Base-by-base conservation (phyloP, 2,888 invertebrate genomes). In the Limenitis camilla region DNA sequence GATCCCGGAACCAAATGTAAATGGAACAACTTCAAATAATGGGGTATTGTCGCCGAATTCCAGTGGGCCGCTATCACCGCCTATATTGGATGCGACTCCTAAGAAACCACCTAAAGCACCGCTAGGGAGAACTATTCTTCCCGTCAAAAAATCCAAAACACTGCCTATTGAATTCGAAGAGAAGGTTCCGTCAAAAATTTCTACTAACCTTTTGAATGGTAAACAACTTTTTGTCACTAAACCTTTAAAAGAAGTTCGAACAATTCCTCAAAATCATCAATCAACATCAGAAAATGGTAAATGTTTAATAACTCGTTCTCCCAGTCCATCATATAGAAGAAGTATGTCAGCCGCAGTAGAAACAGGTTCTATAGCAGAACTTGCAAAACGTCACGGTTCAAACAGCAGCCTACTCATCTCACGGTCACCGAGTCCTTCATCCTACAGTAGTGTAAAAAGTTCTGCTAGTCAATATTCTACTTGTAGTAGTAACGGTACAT, bases 371-470 rank as follows among this genome's bases (percentile, higher is more conserved):
- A 88, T 88, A 56, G 80, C 86, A 46, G 88, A 88, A 62, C 74
- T 88, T 7, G 88, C 88, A 5, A 79, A 68, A 59, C 75, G 87
- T 49, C 88, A 88, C 65, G 76, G 74, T 27, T 70, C 83, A 8
- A 67, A 65, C 32, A 73, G 65, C 55, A 78, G 66, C 48, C 61
- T 78, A 6, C 67, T 84, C 10, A 74, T 84, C 32, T 88, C 89
- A 31, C 81, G 90, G 61, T 91, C 91, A 40, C 90, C 91, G 5
- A 91, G 91, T 69, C 91, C 91, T 8, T 80, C 83, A 4, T 66
- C 67, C 8, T 82, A 80, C 65, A 80, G 76, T 60, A 83, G 84
- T 49, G 61, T 78, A 10, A 70, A 75, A 57, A 87, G 87, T 62
- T 79, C 84, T 38, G 68, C 71, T 29, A 88, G 88, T 65, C 78